These are phyloP conservation scores for Sinelater perroti DNA, from an alignment of 2,888 invertebrate genomes.

Conservation along the genomic window DNA sequence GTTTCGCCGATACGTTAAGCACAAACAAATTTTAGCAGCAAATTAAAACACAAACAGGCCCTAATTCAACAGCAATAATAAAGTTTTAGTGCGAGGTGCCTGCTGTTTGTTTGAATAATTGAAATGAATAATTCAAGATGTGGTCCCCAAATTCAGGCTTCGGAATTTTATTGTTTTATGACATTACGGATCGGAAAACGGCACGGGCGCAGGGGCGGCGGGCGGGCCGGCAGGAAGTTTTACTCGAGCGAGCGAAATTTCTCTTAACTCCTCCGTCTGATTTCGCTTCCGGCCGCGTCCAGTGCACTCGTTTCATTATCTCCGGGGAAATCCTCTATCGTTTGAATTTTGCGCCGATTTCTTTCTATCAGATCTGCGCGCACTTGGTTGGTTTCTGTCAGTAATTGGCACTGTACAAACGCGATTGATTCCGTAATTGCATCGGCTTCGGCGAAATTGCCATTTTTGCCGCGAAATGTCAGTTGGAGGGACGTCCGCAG, in stretches of 20 bases:
- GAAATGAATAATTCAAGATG: constrained; percentile 9
- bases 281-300: constrained; percentile 21
- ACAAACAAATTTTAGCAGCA: too few relatives aligned
- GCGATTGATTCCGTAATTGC: constrained; percentile 22
- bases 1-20: too few relatives aligned
- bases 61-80: too few relatives aligned
- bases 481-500: too few relatives aligned
- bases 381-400: constrained; percentile 12
- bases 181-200: constrained; percentile 4
- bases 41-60: too few relatives aligned
- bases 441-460: constrained; percentile 11
- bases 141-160: constrained; percentile 1
- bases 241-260: constrained; percentile 9
- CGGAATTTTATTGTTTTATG: constrained; percentile 9
- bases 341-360: constrained; percentile 20
- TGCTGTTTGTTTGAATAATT: constrained; percentile 4
- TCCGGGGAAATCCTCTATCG: constrained; percentile 20
- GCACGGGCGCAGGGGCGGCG: not conserved
- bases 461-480: not conserved
- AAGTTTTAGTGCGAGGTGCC: too few relatives aligned
- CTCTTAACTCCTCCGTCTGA: constrained; percentile 8
- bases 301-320: constrained; percentile 18
- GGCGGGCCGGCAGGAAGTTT: constrained; percentile 3
- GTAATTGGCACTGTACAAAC: constrained; percentile 14
- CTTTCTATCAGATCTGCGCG: constrained; percentile 13